Conservation (phyloP, 2,797 vertebrate genomes). For the Miichthys miiuy region DNA sequence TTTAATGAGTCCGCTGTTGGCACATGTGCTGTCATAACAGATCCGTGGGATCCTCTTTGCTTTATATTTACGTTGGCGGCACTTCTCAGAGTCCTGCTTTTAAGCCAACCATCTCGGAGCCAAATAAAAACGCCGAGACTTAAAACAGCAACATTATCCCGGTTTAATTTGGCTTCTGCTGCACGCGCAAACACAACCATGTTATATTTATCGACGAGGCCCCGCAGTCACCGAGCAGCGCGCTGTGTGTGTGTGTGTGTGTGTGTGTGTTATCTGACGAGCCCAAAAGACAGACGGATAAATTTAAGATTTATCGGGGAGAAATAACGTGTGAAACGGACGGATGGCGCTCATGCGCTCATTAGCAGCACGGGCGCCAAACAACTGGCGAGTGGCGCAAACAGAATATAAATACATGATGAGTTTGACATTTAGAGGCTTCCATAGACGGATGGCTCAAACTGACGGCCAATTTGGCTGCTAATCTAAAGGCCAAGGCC, state of each 20-base stretch:
- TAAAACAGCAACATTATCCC: no score
- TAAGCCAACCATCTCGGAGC: neutral
- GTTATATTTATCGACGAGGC: neutral
- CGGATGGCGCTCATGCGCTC: no score
- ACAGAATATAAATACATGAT: slow-evolving; percentile 75
- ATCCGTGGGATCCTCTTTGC: slow-evolving; percentile 20
- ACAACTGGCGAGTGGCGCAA: slow-evolving; percentile 35
- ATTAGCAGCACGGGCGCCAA: slow-evolving; percentile 36
- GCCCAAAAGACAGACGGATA: neutral
- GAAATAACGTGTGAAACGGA: neutral
- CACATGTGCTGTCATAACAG: neutral
- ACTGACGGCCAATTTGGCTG: slow-evolving; percentile 72
- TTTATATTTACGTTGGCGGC: neutral
- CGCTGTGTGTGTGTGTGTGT: neutral
- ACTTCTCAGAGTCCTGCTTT: neutral
- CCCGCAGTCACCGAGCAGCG: neutral
- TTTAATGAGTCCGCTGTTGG: slow-evolving; percentile 27
- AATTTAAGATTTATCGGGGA: slow-evolving; percentile 14
- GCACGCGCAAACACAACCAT: no score
- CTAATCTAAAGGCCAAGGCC: slow-evolving; percentile 76
- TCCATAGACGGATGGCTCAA: slow-evolving; percentile 61
- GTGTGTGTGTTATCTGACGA: neutral
- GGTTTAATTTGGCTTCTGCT: no score
- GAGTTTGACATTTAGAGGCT: slow-evolving; percentile 75
- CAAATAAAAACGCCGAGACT: neutral